Evolutionary conservation across 2,113 vertebrate genomes (phyloP), one percentile per base, ranked within the genome.

Genomic region (Cnemophilus loriae): DNA sequence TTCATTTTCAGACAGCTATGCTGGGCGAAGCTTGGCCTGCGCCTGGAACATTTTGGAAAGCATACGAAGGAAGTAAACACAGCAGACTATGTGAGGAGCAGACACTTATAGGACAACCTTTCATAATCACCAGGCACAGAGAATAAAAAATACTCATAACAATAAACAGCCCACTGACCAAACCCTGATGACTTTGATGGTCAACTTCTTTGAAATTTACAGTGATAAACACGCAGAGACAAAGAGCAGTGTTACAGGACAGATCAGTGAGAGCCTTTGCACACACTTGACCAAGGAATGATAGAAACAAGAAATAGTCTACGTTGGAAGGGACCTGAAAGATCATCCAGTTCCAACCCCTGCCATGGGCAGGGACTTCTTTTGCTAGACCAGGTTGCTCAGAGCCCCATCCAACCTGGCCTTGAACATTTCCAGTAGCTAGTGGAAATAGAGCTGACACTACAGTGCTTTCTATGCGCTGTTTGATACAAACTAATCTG

Each of bases 391-490:
- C 41, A 55, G 20, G 13, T 3, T 70, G 12, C 19, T 71, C 64
- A 10, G 19, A 55, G 41, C 24, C 57, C 35, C 11, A 9, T 30
- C 49, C 41, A 55, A 0, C 28, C 41, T 35, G n/a, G 6, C 30
- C 65, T 41, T 41, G 65, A 20, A 26, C 13, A 21, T 20, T 46
- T 21, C 24, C 75, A 74, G 56, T 19, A 67, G 16, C 61, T 55
- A 71, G 3, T 80, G 30, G 41, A 84, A 92, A 70, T 28, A 39
- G n/a, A 81, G 46, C 37, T 59, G 47, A 17, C 13, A 2, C 24
- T 16, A 1, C 1, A 1, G 16, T n/a, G 21, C 32, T 70, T 71
- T 60, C 47, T n/a, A 1, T 20, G n/a, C 37, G 12, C 41, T 37
- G 6, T 30, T 21, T 47, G 33, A 50, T 77, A 47, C 13, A 81